Evolutionary conservation across 37 sponge, comb jelly and placozoan species (phyloP).

Genomic region (Diacarnus erythraeanus): DNA sequence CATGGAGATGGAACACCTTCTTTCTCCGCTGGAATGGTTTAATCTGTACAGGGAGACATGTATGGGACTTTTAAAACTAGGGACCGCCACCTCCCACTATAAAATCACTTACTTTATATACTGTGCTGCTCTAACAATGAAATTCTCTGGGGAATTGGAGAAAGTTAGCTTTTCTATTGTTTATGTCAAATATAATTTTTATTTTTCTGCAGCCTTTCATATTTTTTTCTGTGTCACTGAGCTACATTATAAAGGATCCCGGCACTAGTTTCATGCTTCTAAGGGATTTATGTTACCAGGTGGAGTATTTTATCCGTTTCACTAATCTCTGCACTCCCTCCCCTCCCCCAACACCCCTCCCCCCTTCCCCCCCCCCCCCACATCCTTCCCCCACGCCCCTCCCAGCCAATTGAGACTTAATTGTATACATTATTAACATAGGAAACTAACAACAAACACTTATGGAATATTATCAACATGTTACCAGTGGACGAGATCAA

Average conservation of each 20-base stretch:
- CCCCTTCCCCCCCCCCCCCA: not conserved
- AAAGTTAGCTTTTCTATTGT: slow-evolving; percentile 18
- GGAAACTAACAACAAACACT: slow-evolving; percentile 4
- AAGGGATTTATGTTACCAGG: not conserved
- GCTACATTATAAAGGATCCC: slow-evolving; percentile 17
- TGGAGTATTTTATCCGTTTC: too few species aligned
- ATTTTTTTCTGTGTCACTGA: slow-evolving; percentile 24
- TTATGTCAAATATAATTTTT: not conserved
- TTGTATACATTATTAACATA: not conserved
- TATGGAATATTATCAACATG: slow-evolving; percentile 64
- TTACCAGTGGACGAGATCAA: slow-evolving; percentile 23
- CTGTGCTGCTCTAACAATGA: slow-evolving; percentile 30
- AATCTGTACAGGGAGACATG: slow-evolving; percentile 31
- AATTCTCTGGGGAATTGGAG: slow-evolving; percentile 27
- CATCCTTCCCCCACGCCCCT: too few species aligned
- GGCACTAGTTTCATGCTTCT: slow-evolving; percentile 25
- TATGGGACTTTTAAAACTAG: slow-evolving; percentile 25
- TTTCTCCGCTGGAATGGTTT: slow-evolving; percentile 56
- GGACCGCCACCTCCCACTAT: slow-evolving; percentile 2
- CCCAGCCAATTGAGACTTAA: not conserved
- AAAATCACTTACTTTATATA: slow-evolving; percentile 30
- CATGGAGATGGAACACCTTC: slow-evolving; percentile 41
- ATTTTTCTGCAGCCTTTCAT: slow-evolving; percentile 22
- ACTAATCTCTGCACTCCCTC: too few species aligned
- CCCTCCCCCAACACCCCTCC: not conserved